Conservation (phyloP, 2,113 vertebrate genomes). For the Clarias batrachus region DNA sequence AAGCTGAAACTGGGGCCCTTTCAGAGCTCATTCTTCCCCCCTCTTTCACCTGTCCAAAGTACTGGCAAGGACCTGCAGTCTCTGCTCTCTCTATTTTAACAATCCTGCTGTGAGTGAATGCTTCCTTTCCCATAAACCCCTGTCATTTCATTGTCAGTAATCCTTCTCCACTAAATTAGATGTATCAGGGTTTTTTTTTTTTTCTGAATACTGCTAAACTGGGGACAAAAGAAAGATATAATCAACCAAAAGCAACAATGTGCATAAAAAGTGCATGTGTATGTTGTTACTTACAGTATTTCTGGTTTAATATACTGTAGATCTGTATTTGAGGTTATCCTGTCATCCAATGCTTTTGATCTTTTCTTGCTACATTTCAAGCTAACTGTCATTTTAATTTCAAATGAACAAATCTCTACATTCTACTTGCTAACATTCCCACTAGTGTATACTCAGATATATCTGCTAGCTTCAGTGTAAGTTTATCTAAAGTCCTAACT, state of each 20-base stretch:
- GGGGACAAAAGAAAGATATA: neutral
- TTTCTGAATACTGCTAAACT: neutral
- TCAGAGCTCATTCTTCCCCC: constrained; percentile 28
- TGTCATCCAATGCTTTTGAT: neutral
- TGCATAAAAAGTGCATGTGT: too few species aligned
- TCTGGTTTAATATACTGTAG: neutral
- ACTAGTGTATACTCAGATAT: neutral
- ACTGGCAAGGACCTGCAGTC: constrained; percentile 21
- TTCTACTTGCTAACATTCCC: neutral
- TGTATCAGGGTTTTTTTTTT: neutral
- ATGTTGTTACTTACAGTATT: neutral
- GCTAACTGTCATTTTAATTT: too few species aligned
- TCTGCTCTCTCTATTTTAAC: constrained; percentile 22
- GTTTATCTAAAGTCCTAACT: neutral
- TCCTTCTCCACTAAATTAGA: neutral
- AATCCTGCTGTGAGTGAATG: constrained; percentile 10
- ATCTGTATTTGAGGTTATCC: too few species aligned
- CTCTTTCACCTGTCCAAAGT: constrained; percentile 38
- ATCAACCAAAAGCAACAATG: neutral
- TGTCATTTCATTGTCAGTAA: constrained; percentile 1
- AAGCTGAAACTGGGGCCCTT: constrained; percentile 36
- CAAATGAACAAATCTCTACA: neutral
- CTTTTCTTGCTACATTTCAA: neutral
- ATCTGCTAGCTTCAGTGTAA: neutral
- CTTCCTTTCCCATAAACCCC: constrained; percentile 20